Base-by-base conservation (phyloP, 2,113 vertebrate species). In the Scalopus aquaticus region DNA sequence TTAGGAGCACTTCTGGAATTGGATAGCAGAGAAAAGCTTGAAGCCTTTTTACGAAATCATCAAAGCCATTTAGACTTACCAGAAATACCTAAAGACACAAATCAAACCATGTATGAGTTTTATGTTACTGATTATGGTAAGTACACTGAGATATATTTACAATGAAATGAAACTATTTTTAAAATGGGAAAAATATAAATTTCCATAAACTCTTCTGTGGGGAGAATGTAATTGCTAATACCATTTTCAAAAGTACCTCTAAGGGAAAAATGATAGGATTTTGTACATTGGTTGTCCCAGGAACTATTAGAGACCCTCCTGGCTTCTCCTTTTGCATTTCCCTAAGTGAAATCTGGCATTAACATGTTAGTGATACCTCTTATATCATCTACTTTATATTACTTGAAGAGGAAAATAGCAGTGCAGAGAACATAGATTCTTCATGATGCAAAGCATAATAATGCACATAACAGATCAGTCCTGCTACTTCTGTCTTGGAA, bases 1-100 rank as follows among this genome's bases (percentile, higher is more conserved):
- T 96, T 99, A 85, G 98, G 98, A 62, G 98, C 98, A 42, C 98
- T 98, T 80, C 74, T 99, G 92, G 98, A 99, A 85, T 1, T 98
- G 69, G 98, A 99, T 0, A 96, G 91, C 91, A 97, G 98, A 96
- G 98, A 98, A 15, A 98, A 98, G 82, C 97, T 99, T 77, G 98
- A 99, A 97, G 77, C 73, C 60, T 99, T 98, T 94, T 79, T 98
- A 30, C 97, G 98, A 79, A 77, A 4, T 39, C 98, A 98, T 8
- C 82, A 93, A 60, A 97, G 96, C 64, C 97, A 97, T 83, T 91
- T 98, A 95, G 95, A 98, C 67, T 97, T 99, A 84, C 98, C 98
- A 80, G 67, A 83, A 64, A 97, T 98, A 42, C 10, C 96, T 17
- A 79, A 93, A 94, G 97, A 37, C 54, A 93, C 35, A 15, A 60